Conservation (phyloP, 2,113 vertebrate species). For the Amblyornis subalaris region DNA sequence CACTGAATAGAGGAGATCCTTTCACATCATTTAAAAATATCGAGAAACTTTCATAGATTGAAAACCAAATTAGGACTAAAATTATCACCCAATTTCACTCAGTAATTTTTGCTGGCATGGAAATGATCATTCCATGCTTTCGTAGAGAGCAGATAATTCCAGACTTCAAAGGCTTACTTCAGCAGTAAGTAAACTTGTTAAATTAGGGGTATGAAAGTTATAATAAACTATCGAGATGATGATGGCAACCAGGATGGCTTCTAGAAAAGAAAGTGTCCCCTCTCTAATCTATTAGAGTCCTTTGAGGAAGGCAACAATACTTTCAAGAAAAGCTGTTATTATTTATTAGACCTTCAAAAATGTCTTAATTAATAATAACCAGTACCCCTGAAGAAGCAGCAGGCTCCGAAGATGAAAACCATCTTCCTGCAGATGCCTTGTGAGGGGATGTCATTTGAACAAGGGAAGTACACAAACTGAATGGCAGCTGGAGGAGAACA, state of each 20-base stretch:
- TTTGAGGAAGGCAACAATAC: constrained; percentile 4
- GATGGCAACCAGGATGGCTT: background rate
- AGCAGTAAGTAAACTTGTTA: constrained; percentile 48
- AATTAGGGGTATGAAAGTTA: constrained; percentile 29
- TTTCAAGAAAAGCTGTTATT: constrained; percentile 5
- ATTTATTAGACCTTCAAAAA: constrained; percentile 22
- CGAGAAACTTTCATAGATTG: background rate
- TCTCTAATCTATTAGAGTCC: background rate
- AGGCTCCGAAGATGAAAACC: constrained; percentile 13
- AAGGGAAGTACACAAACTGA: background rate
- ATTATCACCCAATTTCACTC: constrained; percentile 25
- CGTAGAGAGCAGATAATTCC: constrained; percentile 6
- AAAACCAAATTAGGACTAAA: constrained; percentile 49
- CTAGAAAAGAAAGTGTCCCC: background rate
- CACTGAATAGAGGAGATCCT: background rate
- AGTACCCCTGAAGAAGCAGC: constrained; percentile 19
- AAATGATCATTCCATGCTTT: constrained; percentile 19
- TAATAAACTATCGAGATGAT: constrained; percentile 2
- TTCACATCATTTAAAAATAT: constrained; percentile 12
- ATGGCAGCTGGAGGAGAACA: constrained; percentile 22
- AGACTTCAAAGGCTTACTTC: constrained; percentile 41
- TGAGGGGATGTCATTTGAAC: constrained; percentile 20
- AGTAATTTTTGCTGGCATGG: constrained; percentile 39
- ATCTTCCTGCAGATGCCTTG: background rate
- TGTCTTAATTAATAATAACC: constrained; percentile 51